Evolutionary conservation across 2,888 invertebrate genomes (phyloP).

Genomic region (Patella pellucida): DNA sequence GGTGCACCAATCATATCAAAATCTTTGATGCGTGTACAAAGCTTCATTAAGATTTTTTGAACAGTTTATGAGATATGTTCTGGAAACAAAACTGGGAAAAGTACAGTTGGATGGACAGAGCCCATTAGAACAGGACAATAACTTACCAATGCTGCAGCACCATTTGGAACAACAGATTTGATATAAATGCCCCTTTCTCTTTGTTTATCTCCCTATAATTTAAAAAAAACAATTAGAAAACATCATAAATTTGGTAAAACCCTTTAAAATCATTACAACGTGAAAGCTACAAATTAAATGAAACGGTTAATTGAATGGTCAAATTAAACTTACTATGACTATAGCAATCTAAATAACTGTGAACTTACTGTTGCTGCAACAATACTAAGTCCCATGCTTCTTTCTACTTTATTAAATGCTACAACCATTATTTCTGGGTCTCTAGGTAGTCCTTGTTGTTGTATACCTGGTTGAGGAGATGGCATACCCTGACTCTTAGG

Average conservation of each 20-base stretch:
- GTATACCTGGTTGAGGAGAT: constrained; percentile 27
- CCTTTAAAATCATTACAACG: no score
- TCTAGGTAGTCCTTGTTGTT: constrained; percentile 37
- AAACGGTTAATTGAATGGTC: no score
- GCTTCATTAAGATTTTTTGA: no score
- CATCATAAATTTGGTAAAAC: no score
- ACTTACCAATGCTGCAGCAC: constrained; percentile 73
- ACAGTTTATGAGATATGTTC: no score
- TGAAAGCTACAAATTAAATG: no score
- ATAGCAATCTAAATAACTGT: background rate
- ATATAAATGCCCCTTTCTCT: constrained; percentile 95
- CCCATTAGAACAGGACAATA: background rate
- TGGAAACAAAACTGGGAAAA: background rate
- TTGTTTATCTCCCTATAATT: constrained; percentile 80
- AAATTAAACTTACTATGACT: no score
- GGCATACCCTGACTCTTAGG: constrained; percentile 14
- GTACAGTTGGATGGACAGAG: background rate
- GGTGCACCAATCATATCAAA: no score
- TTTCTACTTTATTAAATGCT: constrained; percentile 91
- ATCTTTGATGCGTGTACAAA: background rate
- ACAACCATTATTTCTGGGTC: constrained; percentile 85
- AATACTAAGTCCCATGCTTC: constrained; percentile 98
- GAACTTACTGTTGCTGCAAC: constrained; percentile 91
- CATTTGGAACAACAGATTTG: constrained; percentile 93
- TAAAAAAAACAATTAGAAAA: no score